phyloP scores from a whole-genome alignment of 2,888 invertebrate species.

The Campoplex nolae region DNA sequence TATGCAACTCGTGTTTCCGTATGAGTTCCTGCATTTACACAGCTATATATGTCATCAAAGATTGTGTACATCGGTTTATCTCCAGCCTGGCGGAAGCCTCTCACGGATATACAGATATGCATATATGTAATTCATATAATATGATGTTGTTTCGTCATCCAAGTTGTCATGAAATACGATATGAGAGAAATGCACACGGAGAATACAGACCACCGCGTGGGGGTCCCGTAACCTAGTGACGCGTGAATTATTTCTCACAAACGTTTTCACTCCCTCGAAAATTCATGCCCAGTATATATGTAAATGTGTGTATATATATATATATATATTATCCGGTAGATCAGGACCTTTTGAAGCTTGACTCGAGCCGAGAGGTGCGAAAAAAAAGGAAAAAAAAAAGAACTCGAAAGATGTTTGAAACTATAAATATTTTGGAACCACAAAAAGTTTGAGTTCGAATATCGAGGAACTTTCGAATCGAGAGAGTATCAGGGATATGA shows the following conservation, averaged over 20 bases:
- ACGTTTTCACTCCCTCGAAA: slow-evolving; percentile 17
- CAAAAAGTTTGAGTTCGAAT: too few relatives aligned
- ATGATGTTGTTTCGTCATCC: slow-evolving; percentile 38
- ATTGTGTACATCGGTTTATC: slow-evolving; percentile 32
- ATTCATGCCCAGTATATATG: slow-evolving; percentile 9
- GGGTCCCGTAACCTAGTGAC: slow-evolving; percentile 27
- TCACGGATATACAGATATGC: background rate
- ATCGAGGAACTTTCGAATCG: too few relatives aligned
- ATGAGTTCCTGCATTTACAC: slow-evolving; percentile 22
- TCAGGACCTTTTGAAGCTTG: background rate
- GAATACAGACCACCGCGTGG: background rate
- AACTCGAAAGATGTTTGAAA: too few relatives aligned
- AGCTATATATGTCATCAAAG: slow-evolving; percentile 13
- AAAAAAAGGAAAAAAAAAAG: background rate
- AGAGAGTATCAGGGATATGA: too few relatives aligned
- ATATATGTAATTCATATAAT: slow-evolving; percentile 19
- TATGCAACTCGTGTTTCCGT: slow-evolving; percentile 47
- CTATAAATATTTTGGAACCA: too few relatives aligned
- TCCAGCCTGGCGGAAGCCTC: background rate
- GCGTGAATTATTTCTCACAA: slow-evolving; percentile 54
- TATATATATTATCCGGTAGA: background rate
- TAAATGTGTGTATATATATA: slow-evolving; percentile 19
- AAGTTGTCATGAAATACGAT: slow-evolving; percentile 34
- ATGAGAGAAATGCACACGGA: slow-evolving; percentile 1
- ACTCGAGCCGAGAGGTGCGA: background rate